These are phyloP conservation scores for Ornithoptera alexandrae DNA, from an alignment of 2,888 invertebrate genomes.

Conservation along the genomic window DNA sequence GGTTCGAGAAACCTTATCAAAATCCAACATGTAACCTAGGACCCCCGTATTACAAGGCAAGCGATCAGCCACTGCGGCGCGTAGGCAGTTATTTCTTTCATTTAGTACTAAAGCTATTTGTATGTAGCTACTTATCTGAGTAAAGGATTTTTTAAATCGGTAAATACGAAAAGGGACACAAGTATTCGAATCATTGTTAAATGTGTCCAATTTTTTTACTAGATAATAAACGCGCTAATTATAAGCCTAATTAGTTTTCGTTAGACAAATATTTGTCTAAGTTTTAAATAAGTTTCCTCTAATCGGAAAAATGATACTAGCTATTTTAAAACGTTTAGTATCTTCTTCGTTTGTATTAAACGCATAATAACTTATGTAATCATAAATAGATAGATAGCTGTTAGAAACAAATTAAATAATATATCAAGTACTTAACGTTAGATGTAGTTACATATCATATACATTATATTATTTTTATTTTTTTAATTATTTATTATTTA, in stretches of 20 bases:
- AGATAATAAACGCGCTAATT: not conserved
- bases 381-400: constrained; percentile 6
- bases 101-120: not conserved
- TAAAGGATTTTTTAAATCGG: not conserved
- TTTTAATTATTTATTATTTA: not conserved
- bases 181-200: not conserved
- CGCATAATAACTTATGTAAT: not conserved
- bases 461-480: not conserved
- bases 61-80: not conserved
- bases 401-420: constrained; percentile 2
- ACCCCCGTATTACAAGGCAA: not conserved
- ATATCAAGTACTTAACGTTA: constrained; percentile 13
- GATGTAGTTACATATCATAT: constrained; percentile 27
- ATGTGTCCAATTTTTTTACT: not conserved
- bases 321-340: not conserved
- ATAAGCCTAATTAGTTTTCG: not conserved
- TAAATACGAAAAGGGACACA: not conserved
- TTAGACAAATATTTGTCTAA: not conserved
- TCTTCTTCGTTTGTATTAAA: not conserved
- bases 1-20: no score
- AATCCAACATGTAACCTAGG: not conserved
- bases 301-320: not conserved
- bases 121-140: not conserved
- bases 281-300: no score
- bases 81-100: not conserved